Evolutionary conservation across 1,140 invertebrate species (phyloP), one percentile per base, ranked within the genome.

Genomic region (Dreissena rostriformis): DNA sequence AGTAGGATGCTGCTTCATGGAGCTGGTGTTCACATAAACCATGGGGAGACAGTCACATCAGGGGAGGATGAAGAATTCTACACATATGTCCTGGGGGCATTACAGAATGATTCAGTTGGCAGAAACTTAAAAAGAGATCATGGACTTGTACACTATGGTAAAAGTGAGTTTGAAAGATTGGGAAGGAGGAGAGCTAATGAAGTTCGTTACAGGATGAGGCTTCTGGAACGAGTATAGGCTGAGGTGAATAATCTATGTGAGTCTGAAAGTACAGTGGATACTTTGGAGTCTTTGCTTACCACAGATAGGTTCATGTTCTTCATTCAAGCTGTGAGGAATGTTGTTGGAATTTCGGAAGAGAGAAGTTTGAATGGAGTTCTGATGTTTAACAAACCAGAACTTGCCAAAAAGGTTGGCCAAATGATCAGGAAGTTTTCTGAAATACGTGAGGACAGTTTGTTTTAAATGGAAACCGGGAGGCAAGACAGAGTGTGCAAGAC

Each of bases 291-390:
- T 24, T 28, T 74, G 19, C 26, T 76, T 17, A 53, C 22, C 11
- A 49, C 72, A 57, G 72, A 75, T 57, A 15, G 29, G 52, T 75
- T 75, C 61, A 55, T 57, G 28, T 22, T 24, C 52, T n/a, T 75
- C 14, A 55, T 75, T 75, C 15, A 75, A 75, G 8, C 72, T 11
- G 52, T 76, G 29, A 26, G 73, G 39, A 39, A 1, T 28, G 39
- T 19, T 53, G 73, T 76, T 76, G 73, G 73, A 24, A 22, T 57
- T 26, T 49, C n/a, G 39, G 73, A 76, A 15, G 53, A 63, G 17
- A 76, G 73, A 63, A 76, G 73, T 76, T 53, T 76, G 28, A 76
- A 76, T 76, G 73, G 73, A n/a, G 73, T 76, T 26, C 51, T 57
- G 14, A 76, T 76, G 73, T 76, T 76, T 76, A 61, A 14, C 10